These are phyloP conservation scores for Lissocephala sabroskyi DNA, from an alignment of 2,888 invertebrate genomes.

Conservation along the genomic window DNA sequence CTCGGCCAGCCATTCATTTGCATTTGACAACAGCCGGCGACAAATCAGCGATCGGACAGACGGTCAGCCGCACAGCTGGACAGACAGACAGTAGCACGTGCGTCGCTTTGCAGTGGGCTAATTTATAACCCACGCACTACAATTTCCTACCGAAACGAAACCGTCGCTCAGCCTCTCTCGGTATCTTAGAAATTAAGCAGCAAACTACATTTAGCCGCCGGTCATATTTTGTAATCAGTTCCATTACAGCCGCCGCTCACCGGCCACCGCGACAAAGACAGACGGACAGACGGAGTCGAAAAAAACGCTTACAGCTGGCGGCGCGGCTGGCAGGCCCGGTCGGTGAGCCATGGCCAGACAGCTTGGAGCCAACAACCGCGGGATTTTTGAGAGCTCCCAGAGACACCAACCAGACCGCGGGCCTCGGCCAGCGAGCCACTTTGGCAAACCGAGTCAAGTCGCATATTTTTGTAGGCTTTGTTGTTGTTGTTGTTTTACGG, in stretches of 20 bases:
- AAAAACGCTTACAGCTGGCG: not conserved
- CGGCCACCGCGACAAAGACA: constrained; percentile 6
- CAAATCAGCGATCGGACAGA: not conserved
- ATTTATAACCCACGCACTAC: constrained; percentile 2
- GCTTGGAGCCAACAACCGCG: constrained; percentile 43
- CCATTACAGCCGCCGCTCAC: constrained; percentile 21
- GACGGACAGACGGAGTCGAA: constrained; percentile 10
- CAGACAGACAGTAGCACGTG: constrained; percentile 2
- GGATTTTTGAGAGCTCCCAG: constrained; percentile 49
- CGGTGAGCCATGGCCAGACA: constrained; percentile 5
- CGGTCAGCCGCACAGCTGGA: not conserved
- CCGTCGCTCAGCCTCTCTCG: constrained; percentile 3
- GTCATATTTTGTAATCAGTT: constrained; percentile 52
- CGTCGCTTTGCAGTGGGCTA: not conserved
- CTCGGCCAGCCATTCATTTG: not conserved
- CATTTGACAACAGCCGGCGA: not conserved
- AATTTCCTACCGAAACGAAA: not conserved
- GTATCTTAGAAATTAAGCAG: constrained; percentile 57
- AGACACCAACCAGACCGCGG: too few relatives aligned
- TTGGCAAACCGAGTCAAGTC: constrained; percentile 55
- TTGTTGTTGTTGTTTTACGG: constrained; percentile 34
- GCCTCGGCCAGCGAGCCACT: constrained; percentile 38
- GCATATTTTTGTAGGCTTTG: constrained; percentile 36
- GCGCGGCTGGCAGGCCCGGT: not conserved
- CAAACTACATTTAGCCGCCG: constrained; percentile 53